Conservation (phyloP, 2,888 invertebrate species). For the Amorpha juglandis region DNA sequence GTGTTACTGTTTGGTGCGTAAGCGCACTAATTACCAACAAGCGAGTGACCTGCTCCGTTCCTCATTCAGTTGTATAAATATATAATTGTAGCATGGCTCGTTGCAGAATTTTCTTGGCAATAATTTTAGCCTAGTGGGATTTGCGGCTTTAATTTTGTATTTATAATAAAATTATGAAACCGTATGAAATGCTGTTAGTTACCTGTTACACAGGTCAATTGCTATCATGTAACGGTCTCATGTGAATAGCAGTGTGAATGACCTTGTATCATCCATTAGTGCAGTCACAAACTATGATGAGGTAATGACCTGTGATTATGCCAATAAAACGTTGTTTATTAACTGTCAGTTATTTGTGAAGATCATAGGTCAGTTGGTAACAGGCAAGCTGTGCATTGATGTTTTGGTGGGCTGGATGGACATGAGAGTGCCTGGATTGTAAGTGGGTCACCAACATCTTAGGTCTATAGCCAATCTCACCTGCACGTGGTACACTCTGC, state of each 20-base stretch:
- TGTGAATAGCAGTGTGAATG: conserved; percentile 7
- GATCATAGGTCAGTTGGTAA: background rate
- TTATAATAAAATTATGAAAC: conserved; percentile 1
- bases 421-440: too few species aligned
- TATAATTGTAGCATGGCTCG: too few species aligned
- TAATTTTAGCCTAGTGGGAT: too few species aligned
- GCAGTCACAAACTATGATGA: conserved; percentile 14
- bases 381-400: background rate
- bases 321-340: conserved; percentile 11
- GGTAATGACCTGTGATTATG: conserved; percentile 16
- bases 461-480: too few species aligned
- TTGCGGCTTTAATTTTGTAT: background rate
- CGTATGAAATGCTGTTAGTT: conserved; percentile 14
- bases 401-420: background rate
- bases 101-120: too few species aligned
- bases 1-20: too few species aligned
- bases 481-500: too few species aligned
- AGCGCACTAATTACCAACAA: too few species aligned
- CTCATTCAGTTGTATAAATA: too few species aligned
- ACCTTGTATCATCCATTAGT: conserved; percentile 9
- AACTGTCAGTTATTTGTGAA: conserved; percentile 6
- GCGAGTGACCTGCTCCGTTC: too few species aligned
- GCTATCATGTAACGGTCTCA: conserved; percentile 18
- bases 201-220: conserved; percentile 6
- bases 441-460: too few species aligned